phyloP scores from a whole-genome alignment of 1,140 invertebrate genomes.

The Chrysopa pallens region DNA sequence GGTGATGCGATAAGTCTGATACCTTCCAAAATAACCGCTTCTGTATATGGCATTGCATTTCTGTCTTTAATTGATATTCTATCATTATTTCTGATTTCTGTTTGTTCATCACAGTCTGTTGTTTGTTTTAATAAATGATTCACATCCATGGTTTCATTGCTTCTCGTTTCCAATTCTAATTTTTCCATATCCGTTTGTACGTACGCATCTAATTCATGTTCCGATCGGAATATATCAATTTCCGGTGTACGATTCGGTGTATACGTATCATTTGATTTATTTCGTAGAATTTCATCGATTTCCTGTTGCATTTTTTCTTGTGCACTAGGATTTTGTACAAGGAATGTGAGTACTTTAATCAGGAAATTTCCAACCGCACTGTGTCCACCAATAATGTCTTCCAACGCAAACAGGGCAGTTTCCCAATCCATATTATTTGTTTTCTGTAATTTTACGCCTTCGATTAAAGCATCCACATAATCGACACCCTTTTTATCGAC shows the following conservation, averaged over 20 bases:
- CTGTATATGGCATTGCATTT: slow-evolving; percentile 52
- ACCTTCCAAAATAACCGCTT: slow-evolving; percentile 62
- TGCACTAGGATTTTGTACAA: slow-evolving; percentile 31
- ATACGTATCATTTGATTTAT: slow-evolving; percentile 1
- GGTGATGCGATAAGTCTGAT: slow-evolving; percentile 65
- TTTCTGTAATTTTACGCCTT: slow-evolving; percentile 31
- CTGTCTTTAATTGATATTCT: slow-evolving; percentile 26
- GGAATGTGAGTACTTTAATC: slow-evolving; percentile 32
- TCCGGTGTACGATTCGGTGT: slow-evolving; percentile 2
- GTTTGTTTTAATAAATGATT: too few relatives aligned
- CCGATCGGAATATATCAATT: neutral
- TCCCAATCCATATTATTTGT: slow-evolving; percentile 34
- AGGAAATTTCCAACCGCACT: slow-evolving; percentile 66
- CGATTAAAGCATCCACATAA: slow-evolving; percentile 53
- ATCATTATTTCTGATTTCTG: neutral
- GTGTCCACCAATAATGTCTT: slow-evolving; percentile 75
- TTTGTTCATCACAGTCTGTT: too few relatives aligned
- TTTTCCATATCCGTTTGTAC: too few relatives aligned
- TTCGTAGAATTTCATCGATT: slow-evolving; percentile 31
- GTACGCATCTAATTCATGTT: neutral
- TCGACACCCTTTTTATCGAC: slow-evolving; percentile 33
- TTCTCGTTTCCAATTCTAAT: too few relatives aligned
- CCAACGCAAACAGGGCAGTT: slow-evolving; percentile 54
- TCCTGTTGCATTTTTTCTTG: slow-evolving; percentile 46
- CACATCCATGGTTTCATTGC: too few relatives aligned